Base-by-base conservation (phyloP, 2,888 invertebrate species). In the Elmis aenea region DNA sequence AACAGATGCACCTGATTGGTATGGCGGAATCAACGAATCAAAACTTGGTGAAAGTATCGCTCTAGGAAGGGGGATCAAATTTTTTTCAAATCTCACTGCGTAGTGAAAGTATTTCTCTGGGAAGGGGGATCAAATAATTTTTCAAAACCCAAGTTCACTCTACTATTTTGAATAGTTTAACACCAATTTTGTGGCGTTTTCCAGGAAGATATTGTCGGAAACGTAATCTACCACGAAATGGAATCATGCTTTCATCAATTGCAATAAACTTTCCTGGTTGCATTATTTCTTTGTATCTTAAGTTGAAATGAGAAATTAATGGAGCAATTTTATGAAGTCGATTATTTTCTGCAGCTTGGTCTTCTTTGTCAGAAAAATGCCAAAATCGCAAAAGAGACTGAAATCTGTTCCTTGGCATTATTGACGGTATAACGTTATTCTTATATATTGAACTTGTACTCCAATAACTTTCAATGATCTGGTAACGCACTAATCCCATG, bases 231-330 rank as follows among this genome's bases (percentile, higher is more conserved):
- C 41, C 41, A 13, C 33, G 34, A 21, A 33, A 39, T 8, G 30
- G 34, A 38, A 41, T 26, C 33, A 38, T 39, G 13, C 34, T 46
- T 34, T 47, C 49, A 28, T 44, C 54, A 13, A 52, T 51, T 37
- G 33, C 45, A 33, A 50, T 25, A 16, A 33, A 33, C 42, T 51
- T 39, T 32, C 36, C 46, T 21, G 52, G 49, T 11, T 35, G 13
- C 34, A 31, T 30, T 18, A 42, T 27, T 20, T 40, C 26, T 35
- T 48, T 26, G 33, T 41, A 39, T 31, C 26, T 41, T 13, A 33
- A 23, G 18, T 41, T 38, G 20, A 41, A 30, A 22, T 16, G 27
- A 32, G 33, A 15, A 23, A 33, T 16, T 5, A 45, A 32, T 18
- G 38, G 34, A 13, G 14, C 18, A n/a, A 46, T 36, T 44, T 48